These are phyloP conservation scores for Sebastes hopkinsi DNA, from an alignment of 2,797 vertebrate species.

Conservation along the genomic window DNA sequence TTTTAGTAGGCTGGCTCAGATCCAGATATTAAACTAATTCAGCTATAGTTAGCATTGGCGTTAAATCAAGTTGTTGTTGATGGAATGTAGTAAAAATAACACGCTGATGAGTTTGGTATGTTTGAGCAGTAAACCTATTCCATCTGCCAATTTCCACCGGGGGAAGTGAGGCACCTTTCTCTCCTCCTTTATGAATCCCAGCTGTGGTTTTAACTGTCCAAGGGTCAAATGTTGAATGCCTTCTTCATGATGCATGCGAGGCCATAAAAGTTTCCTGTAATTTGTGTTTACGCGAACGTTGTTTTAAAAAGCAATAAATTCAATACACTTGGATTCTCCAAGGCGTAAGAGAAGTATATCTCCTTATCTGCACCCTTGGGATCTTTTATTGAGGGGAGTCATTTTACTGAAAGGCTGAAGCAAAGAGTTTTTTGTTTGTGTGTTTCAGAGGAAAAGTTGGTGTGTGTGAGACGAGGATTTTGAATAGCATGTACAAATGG, in stretches of 20 bases:
- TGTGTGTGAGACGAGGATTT: background rate
- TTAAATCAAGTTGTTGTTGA: constrained; percentile 66
- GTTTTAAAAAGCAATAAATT: constrained; percentile 71
- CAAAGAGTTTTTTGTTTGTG: background rate
- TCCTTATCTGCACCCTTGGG: constrained; percentile 17
- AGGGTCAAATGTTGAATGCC: constrained; percentile 75
- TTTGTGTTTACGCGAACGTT: constrained; percentile 69
- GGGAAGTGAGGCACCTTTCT: constrained; percentile 70
- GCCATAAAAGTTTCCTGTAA: constrained; percentile 75
- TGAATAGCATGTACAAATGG: background rate
- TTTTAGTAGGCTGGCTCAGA: constrained; percentile 58
- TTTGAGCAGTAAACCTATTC: constrained; percentile 65
- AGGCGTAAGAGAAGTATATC: constrained; percentile 19
- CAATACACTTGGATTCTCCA: constrained; percentile 7
- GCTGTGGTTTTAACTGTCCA: constrained; percentile 77
- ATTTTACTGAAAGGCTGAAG: constrained; percentile 9
- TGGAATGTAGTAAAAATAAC: constrained; percentile 61
- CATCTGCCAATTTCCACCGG: constrained; percentile 67
- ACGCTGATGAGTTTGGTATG: constrained; percentile 59
- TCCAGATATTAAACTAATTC: constrained; percentile 47
- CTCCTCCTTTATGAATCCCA: constrained; percentile 78
- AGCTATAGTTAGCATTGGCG: constrained; percentile 63
- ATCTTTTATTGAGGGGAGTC: constrained; percentile 6
- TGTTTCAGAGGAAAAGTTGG: background rate
- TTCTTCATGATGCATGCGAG: constrained; percentile 73